These are phyloP conservation scores for Meloidogyne chitwoodi DNA, from an alignment of 1,140 invertebrate species.

Conservation along the genomic window DNA sequence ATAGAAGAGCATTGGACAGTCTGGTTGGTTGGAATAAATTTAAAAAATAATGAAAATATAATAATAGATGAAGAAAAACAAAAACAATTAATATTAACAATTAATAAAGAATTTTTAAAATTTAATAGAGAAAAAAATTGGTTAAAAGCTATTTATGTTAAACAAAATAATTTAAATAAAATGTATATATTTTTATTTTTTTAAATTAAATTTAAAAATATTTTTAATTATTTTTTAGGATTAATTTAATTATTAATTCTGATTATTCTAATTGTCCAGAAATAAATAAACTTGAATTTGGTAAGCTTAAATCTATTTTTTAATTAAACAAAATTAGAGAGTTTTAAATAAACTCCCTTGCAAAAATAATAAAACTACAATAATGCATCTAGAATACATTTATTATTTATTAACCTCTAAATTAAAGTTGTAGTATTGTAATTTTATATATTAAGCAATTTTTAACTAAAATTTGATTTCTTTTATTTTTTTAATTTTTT, in stretches of 20 bases:
- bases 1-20: background rate
- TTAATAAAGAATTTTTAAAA: background rate
- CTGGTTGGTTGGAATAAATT: conserved; percentile 2
- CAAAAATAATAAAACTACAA: too few relatives aligned
- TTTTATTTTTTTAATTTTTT: too few relatives aligned
- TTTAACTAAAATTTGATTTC: too few relatives aligned
- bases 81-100: background rate
- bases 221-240: background rate
- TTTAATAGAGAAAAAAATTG: background rate
- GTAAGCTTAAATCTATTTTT: background rate
- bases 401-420: too few relatives aligned
- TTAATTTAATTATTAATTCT: background rate
- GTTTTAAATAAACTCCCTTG: too few relatives aligned
- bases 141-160: background rate
- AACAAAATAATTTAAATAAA: background rate
- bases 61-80: background rate
- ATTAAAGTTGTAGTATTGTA: too few relatives aligned
- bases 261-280: background rate
- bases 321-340: too few relatives aligned
- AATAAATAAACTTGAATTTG: background rate
- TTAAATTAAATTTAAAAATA: background rate
- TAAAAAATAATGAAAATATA: background rate
- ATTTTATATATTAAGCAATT: too few relatives aligned
- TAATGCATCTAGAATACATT: too few relatives aligned
- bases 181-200: background rate